Evolutionary conservation across 2,797 vertebrate genomes (phyloP).

Genomic region (Apogon talboti): DNA sequence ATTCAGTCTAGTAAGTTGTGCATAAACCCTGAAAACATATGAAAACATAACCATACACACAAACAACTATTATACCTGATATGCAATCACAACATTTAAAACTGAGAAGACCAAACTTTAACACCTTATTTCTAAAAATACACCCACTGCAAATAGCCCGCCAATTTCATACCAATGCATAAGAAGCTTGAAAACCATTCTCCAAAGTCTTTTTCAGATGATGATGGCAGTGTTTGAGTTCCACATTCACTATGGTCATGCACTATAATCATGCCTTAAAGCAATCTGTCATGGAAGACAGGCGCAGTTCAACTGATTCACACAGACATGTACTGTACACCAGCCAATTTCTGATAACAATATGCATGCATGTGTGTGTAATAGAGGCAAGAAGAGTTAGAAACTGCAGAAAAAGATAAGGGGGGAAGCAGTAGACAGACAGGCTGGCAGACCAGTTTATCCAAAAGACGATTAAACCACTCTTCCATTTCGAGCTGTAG

Average conservation of each 20-base stretch:
- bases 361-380: slow-evolving; percentile 1
- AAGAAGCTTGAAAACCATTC: slow-evolving; percentile 2
- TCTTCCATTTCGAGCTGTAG: slow-evolving; percentile 30
- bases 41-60: too few species aligned
- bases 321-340: slow-evolving; percentile 48
- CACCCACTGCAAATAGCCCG: not conserved
- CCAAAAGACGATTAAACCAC: slow-evolving; percentile 40
- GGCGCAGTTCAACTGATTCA: too few species aligned
- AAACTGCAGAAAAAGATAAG: slow-evolving; percentile 33
- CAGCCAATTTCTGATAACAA: slow-evolving; percentile 35
- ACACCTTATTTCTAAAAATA: slow-evolving; percentile 3
- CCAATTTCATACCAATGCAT: not conserved
- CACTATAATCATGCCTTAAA: slow-evolving; percentile 53
- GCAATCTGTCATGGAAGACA: slow-evolving; percentile 51
- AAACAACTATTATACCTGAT: too few species aligned
- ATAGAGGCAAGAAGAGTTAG: slow-evolving; percentile 9
- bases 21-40: too few species aligned
- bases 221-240: not conserved
- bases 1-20: too few species aligned
- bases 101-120: not conserved
- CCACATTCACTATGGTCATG: slow-evolving; percentile 19
- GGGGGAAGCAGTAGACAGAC: slow-evolving; percentile 17
- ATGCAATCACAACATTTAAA: not conserved
- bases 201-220: slow-evolving; percentile 16
- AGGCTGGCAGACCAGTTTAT: slow-evolving; percentile 38